Evolutionary conservation across 2,797 vertebrate species (phyloP), one percentile per base, ranked within the genome.

Genomic region (Syngnathus acus): DNA sequence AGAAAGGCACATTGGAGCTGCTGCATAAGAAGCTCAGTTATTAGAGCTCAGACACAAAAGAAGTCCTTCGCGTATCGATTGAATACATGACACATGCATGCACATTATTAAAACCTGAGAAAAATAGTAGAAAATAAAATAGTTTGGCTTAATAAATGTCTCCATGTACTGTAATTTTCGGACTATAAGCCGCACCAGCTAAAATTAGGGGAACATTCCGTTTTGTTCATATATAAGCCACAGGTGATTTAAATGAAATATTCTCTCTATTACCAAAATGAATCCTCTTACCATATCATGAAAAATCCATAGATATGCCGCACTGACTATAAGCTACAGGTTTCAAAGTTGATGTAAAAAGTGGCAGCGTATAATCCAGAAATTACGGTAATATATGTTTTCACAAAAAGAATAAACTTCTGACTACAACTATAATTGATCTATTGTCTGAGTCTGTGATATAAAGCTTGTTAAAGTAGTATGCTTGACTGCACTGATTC

Each of bases 41-140:
- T 13, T 59, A 63, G 70, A 9, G 62, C 62, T 43, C 10, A 45
- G 42, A 26, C 40, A 17, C 8, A 16, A 65, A 62, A 68, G 55
- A 16, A 67, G 72, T 66, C 78, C 74, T 70, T 71, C 9, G 48
- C 3, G 16, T 8, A 32, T 62, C 58, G 57, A 54, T 42, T 62
- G 37, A 32, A 65, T 62, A 55, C 23, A 42, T 32, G 62, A 60
- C 54, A 65, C 38, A 48, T 50, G 39, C 47, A 66, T 2, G 39
- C 47, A 64, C 14, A 63, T 17, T 61, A 17, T 72, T 68, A 66
- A 76, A 68, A 77, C 82, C 81, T 83, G 78, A 85, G 78, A 75
- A 78, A 70, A 26, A 43, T 11, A 40, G 13, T 39, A 23, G 2
- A 53, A 40, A 51, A 16, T 3, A 3, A 62, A 62, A 26, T 45